Base-by-base conservation (phyloP, 2,888 invertebrate genomes). In the Coenonympha arcania region DNA sequence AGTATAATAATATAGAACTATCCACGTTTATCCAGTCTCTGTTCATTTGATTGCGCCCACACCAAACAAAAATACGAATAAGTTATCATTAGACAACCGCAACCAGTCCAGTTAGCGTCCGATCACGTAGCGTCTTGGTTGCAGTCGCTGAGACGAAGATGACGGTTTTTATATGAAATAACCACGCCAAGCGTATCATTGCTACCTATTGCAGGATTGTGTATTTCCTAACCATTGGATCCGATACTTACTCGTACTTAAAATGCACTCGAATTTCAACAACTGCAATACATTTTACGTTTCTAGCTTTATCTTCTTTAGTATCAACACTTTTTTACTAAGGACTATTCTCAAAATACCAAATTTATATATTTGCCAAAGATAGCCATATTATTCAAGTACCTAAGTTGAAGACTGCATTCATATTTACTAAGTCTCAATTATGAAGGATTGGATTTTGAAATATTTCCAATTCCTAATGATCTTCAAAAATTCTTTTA, bases 71-170 rank as follows among this genome's bases (percentile, higher is more conserved):
- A 59, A 65, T 59, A 43, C 20, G 26, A 59, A 65, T 59, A 43
- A 24, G 41, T 46, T 33, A 52, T 47, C 44, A 50, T 54, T 48
- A 43, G 26, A 48, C 59, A 68, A 74, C 73, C 74, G 59, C 77
- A 76, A 65, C 57, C 56, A 56, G 60, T 62, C 64, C 70, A 65
- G 71, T 73, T 68, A 68, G 61, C 59, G 64, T 43, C 53, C 51
- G 52, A 60, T 73, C 80, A 84, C 81, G 83, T 81, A 70, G 68
- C 51, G 49, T 52, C 56, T 73, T 64, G 76, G 76, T 74, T 73
- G 67, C 67, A 67, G 20, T n/a, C n/a, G n/a, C n/a, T n/a, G n/a
- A n/a, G n/a, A n/a, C n/a, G n/a, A n/a, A 51, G 46, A 47, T 47
- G 49, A 52, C 20, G 42, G 46, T 52, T 46, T 46, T 49, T 52